Evolutionary conservation across 2,797 vertebrate species (phyloP), one percentile per base, ranked within the genome.

Genomic region (Oophaga sylvatica): DNA sequence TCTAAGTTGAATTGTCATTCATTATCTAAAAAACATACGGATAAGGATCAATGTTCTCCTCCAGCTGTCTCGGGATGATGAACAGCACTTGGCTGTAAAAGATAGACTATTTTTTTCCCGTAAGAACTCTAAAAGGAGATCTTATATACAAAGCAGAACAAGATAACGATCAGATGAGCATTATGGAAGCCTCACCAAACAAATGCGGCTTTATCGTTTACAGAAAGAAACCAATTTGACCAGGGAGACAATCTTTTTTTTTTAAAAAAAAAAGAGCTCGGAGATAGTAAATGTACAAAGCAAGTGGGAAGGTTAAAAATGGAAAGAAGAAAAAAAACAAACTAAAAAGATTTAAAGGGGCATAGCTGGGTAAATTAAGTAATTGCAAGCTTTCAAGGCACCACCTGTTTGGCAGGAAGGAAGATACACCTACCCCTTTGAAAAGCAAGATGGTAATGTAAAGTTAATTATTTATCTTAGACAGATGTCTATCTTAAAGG

Each of bases 11-110:
- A 85, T 81, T 65, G 87, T 84, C 77, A 56, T 80, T 76, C 87
- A 84, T 88, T 88, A 81, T 88, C 87, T 88, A 84, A 65, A 41
- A 75, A 80, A 85, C 81, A 88, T n/a, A 76, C 12, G 65, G 77
- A 84, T 84, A 75, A 63, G 82, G 76, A 88, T 84, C 75, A 45
- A 53, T 80, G 76, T 73, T 88, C 60, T 71, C 77, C 41, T 57
- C 67, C 67, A 84, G 77, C 31, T 84, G 87, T 41, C 76, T 31
- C 19, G 9, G 22, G 26, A 84, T 76, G 63, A 84, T 80, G 41
- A 84, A 84, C 81, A 80, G 35, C 65, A 31, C 35, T 80, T 83
- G 81, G 80, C 78, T 56, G 71, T 29, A 26, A 22, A 67, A 60
- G 65, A 73, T 80, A 60, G 7, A 57, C 26, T 53, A 53, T 8